phyloP scores from a whole-genome alignment of 2,113 vertebrate genomes.

The Rhinolophus sinicus region DNA sequence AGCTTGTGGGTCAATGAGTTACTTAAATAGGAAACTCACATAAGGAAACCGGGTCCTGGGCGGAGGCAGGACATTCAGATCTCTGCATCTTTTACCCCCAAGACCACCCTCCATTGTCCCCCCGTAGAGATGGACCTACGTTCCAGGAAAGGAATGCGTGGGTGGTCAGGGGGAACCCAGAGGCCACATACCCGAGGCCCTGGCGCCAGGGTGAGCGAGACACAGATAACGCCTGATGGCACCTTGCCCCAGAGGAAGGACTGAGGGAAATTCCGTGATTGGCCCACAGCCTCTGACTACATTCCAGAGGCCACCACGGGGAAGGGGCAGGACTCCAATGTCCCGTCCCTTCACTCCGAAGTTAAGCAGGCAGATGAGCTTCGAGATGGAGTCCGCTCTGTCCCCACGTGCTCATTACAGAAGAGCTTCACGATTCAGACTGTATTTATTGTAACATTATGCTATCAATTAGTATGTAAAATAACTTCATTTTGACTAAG shows the following conservation, averaged over 20 bases:
- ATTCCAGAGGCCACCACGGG: not conserved
- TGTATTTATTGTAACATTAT: slow-evolving; percentile 28
- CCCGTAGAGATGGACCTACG: not conserved
- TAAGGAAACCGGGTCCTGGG: not conserved
- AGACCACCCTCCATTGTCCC: not conserved
- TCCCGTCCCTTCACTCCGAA: not conserved
- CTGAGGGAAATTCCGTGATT: not conserved
- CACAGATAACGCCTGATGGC: not conserved
- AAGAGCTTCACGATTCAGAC: not conserved
- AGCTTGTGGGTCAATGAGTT: not conserved
- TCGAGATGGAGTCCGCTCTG: not conserved
- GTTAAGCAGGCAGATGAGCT: not conserved
- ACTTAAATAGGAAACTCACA: not conserved
- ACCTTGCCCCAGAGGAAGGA: not conserved
- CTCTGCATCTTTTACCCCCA: not conserved
- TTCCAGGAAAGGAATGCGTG: not conserved
- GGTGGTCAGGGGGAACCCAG: not conserved
- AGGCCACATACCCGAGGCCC: not conserved
- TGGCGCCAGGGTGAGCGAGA: not conserved
- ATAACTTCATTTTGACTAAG: slow-evolving; percentile 46
- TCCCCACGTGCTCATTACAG: not conserved
- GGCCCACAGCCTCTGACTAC: not conserved
- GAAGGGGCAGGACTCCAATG: not conserved
- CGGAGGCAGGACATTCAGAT: not conserved
- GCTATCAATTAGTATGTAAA: slow-evolving; percentile 33